A percentile compares a stretch with the other conserved stretches of the same genome.
Evolutionary conservation across 1,140 invertebrate species (phyloP).

Genomic region (Coptotermes formosanus): DNA sequence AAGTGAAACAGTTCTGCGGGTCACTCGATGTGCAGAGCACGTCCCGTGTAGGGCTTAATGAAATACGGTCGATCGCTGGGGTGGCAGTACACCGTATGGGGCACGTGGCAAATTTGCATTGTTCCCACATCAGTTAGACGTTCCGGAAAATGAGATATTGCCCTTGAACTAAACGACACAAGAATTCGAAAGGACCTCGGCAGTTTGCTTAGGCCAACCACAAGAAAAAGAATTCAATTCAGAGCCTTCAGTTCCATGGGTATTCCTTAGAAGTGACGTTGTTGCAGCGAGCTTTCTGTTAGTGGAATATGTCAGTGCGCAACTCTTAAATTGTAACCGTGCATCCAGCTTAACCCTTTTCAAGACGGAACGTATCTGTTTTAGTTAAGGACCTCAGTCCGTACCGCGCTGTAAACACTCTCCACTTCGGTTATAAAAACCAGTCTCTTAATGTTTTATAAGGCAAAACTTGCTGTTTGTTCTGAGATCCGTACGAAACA

Average conservation of each 20-base stretch:
- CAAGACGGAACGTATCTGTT: no score
- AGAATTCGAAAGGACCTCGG: background rate
- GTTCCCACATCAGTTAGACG: constrained; percentile 14
- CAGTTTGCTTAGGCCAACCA: background rate
- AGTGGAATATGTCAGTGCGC: background rate
- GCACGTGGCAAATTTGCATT: constrained; percentile 9
- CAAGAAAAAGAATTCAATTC: constrained; percentile 3
- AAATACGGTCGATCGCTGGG: constrained; percentile 3
- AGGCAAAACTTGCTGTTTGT: no score
- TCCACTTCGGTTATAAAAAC: no score
- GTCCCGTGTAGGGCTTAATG: background rate
- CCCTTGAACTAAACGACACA: constrained; percentile 14
- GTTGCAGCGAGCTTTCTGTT: background rate
- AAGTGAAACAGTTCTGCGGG: background rate
- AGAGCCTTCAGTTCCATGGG: background rate
- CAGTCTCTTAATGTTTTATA: no score
- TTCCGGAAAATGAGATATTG: constrained; percentile 19
- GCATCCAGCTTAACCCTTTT: no score
- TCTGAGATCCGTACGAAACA: no score
- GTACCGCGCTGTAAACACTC: no score
- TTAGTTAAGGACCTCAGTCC: no score
- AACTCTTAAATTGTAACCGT: no score
- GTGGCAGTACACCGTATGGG: background rate
- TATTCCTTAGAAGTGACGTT: background rate
- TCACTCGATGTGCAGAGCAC: background rate